phyloP scores from a whole-genome alignment of 2,113 vertebrate species.

The Tinamus guttatus region DNA sequence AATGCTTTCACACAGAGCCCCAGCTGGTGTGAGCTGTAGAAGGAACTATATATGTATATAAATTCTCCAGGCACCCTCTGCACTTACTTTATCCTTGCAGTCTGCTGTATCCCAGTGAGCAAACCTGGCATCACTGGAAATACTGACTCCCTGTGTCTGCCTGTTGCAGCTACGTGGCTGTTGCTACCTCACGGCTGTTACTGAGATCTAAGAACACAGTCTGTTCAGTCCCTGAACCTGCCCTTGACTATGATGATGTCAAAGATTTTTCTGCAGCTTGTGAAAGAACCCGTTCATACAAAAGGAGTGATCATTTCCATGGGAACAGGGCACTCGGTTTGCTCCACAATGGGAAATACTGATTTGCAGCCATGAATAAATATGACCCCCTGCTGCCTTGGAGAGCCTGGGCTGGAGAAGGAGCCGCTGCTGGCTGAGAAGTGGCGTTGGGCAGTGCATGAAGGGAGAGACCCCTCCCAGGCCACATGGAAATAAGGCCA shows the following conservation, averaged over 20 bases:
- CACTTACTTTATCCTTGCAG: background rate
- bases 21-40: background rate
- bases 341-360: background rate
- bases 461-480: background rate
- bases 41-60: background rate
- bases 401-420: background rate
- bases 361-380: constrained; percentile 29
- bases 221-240: background rate
- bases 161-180: fast-evolving
- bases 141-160: background rate
- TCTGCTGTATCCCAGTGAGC: background rate
- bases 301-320: constrained; percentile 42
- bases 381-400: background rate
- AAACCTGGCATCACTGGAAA: background rate
- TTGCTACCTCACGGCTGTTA: background rate
- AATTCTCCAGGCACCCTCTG: background rate
- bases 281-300: constrained; percentile 16
- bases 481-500: background rate
- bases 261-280: background rate
- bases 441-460: no score
- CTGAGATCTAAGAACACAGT: background rate
- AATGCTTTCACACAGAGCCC: background rate
- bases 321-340: background rate
- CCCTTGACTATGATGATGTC: background rate
- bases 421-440: background rate